phyloP scores from a whole-genome alignment of 92 coral and sea anemone species.

The Epizoanthus rinbou region DNA sequence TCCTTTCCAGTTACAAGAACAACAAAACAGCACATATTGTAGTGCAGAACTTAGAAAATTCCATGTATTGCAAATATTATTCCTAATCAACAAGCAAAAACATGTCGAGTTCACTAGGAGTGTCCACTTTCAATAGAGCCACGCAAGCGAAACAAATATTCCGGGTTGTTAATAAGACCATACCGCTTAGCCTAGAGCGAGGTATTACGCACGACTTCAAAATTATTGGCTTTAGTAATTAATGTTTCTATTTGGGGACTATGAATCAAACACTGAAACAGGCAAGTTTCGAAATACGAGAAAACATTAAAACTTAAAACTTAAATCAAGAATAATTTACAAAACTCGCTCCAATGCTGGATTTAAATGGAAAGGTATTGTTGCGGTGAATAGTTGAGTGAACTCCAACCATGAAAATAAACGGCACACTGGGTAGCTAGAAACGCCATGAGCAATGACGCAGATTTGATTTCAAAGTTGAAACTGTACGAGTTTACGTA shows the following conservation, averaged over 20 bases:
- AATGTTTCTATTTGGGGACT: conserved; percentile 1
- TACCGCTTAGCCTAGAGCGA: not conserved
- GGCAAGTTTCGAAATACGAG: not conserved
- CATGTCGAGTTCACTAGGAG: not conserved
- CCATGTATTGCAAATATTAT: not conserved
- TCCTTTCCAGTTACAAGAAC: not conserved
- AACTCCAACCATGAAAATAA: no score
- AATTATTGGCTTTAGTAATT: not conserved
- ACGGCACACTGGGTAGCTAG: no score
- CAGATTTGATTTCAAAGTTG: no score
- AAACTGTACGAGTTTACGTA: no score
- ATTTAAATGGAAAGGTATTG: no score
- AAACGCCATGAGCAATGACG: no score
- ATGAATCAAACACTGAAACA: no score
- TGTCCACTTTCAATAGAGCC: not conserved
- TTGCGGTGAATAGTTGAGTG: no score
- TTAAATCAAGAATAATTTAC: not conserved
- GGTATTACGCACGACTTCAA: not conserved
- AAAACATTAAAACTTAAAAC: no score
- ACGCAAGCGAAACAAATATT: conserved; percentile 22
- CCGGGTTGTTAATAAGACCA: not conserved
- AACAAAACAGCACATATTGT: not conserved
- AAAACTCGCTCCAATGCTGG: not conserved
- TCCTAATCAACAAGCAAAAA: conserved; percentile 1
- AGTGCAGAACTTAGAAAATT: not conserved